A percentile compares a stretch with the other conserved stretches of the same genome.
Evolutionary conservation across 2,797 vertebrate species (phyloP).

Genomic region (Molossus alvarezi): DNA sequence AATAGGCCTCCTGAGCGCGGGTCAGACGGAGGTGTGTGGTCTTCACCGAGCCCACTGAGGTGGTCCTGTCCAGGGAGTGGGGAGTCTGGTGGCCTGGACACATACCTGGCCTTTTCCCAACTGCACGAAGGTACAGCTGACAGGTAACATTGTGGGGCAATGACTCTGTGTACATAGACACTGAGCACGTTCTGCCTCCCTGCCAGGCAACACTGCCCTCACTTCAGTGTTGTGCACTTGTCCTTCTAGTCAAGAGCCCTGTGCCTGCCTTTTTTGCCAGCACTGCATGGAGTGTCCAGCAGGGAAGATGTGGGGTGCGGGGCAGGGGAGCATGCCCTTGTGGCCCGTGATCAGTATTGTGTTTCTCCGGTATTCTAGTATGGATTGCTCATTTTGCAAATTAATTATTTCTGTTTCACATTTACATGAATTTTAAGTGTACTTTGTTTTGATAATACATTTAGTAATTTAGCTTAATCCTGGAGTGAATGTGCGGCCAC

Average conservation of each 20-base stretch:
- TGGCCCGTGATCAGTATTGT: fast-evolving
- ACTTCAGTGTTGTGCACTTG: neutral
- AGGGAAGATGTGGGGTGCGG: neutral
- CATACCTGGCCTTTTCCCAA: neutral
- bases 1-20: neutral
- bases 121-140: no score
- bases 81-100: neutral
- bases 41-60: neutral
- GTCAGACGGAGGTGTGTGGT: neutral
- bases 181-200: neutral
- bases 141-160: neutral
- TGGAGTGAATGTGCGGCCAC: neutral
- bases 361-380: neutral
- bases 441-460: neutral
- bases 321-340: neutral
- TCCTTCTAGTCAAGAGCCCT: no score
- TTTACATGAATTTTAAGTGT: neutral
- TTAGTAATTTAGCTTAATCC: neutral
- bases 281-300: no score
- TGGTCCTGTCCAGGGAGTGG: neutral
- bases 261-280: neutral
- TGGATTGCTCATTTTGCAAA: neutral
- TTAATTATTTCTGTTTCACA: neutral
- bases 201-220: neutral
- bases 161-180: neutral